These are phyloP conservation scores for Cromileptes altivelis DNA, from an alignment of 2,113 vertebrate species.

Conservation along the genomic window DNA sequence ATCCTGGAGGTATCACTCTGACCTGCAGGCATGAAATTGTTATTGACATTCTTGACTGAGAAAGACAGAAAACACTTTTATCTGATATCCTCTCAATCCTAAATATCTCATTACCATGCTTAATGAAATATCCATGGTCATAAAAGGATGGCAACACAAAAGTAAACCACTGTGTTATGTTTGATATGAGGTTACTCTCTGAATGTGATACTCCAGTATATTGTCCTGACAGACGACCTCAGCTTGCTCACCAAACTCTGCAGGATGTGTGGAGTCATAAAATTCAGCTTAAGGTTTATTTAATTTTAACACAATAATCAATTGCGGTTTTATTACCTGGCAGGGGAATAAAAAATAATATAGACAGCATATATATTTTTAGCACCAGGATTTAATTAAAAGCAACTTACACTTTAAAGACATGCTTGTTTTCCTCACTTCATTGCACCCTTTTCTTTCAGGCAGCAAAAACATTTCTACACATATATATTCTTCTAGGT, in stretches of 20 bases:
- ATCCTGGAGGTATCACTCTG: constrained; percentile 34
- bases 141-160: constrained; percentile 31
- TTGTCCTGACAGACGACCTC: constrained; percentile 16
- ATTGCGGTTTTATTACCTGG: constrained; percentile 58
- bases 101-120: constrained; percentile 22
- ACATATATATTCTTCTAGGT: background rate
- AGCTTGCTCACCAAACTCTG: constrained; percentile 45
- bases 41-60: constrained; percentile 15
- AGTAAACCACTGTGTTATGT: constrained; percentile 9
- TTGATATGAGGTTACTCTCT: constrained; percentile 41
- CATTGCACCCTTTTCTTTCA: constrained; percentile 5
- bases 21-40: constrained; percentile 25
- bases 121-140: constrained; percentile 40
- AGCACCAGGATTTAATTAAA: constrained; percentile 52
- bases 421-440: constrained; percentile 54
- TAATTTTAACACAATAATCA: constrained; percentile 60
- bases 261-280: constrained; percentile 60
- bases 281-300: constrained; percentile 42
- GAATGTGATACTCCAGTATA: background rate
- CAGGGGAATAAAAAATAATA: constrained; percentile 34
- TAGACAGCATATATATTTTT: constrained; percentile 17
- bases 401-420: constrained; percentile 49
- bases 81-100: background rate
- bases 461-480: background rate
- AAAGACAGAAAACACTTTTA: constrained; percentile 7